These are phyloP conservation scores for Sipunculus nudus DNA, from an alignment of 2,888 invertebrate genomes.

Conservation along the genomic window DNA sequence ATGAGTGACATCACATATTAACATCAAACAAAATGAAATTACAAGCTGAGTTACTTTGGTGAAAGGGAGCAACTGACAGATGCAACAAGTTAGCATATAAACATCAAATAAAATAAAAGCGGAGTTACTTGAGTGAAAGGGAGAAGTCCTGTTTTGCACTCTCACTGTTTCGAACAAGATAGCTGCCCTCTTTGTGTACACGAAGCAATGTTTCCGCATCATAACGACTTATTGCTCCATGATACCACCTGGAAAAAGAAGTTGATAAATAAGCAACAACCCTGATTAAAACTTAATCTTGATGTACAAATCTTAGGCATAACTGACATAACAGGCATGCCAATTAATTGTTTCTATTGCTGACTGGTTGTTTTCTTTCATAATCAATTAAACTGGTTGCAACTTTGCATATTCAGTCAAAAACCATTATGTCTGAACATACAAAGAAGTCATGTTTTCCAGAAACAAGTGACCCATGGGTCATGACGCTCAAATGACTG, in stretches of 20 bases:
- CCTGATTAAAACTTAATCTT: neutral
- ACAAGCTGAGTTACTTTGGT: neutral
- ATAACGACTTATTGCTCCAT: constrained; percentile 88
- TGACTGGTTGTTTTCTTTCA: no score
- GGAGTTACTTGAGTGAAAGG: constrained; percentile 89
- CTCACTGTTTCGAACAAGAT: constrained; percentile 92
- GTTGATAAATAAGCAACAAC: neutral
- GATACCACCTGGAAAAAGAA: constrained; percentile 78
- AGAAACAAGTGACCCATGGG: no score
- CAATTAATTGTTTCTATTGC: no score
- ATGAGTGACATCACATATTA: no score
- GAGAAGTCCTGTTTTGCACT: constrained; percentile 93
- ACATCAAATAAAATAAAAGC: neutral
- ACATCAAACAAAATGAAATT: no score
- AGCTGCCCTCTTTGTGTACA: constrained; percentile 88
- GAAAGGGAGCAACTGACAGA: neutral
- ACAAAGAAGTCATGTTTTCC: no score
- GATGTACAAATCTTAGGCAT: neutral
- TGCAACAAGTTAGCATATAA: no score
- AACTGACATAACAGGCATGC: no score
- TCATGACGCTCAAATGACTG: no score
- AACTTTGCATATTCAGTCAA: no score
- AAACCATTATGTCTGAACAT: no score
- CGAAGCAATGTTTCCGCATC: constrained; percentile 90
- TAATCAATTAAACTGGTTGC: no score